A percentile compares a stretch with the other conserved stretches of the same genome.
phyloP scores from a whole-genome alignment of 2,113 vertebrate genomes.

The Lathamus discolor region DNA sequence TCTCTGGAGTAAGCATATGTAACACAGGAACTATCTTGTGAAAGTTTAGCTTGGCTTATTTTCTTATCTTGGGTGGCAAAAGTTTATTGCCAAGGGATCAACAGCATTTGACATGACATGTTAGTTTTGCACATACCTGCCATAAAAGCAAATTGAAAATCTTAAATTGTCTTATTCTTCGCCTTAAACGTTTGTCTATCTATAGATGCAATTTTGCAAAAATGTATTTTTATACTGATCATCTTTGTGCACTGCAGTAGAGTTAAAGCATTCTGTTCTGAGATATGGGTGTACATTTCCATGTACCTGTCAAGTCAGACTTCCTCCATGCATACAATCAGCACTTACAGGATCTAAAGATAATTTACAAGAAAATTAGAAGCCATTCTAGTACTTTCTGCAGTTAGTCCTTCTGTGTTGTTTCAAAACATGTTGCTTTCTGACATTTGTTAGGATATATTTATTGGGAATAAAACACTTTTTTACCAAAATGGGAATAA shows the following conservation, averaged over 20 bases:
- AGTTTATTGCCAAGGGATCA: not conserved
- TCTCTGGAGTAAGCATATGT: not conserved
- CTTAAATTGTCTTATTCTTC: not conserved
- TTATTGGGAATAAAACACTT: not conserved
- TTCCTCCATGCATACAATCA: not conserved
- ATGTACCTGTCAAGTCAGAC: not conserved
- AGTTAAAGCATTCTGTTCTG: not conserved
- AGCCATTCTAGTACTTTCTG: not conserved
- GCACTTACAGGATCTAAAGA: not conserved
- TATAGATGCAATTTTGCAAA: not conserved
- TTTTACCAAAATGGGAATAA: not conserved
- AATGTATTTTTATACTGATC: not conserved
- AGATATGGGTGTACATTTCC: not conserved
- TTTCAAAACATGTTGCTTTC: not conserved
- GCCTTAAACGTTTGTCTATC: not conserved
- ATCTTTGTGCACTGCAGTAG: not conserved
- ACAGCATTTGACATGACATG: not conserved
- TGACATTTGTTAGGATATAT: not conserved
- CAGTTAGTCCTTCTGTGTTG: not conserved
- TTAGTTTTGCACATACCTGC: not conserved
- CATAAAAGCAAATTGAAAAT: slow-evolving; percentile 9
- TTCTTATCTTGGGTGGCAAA: not conserved
- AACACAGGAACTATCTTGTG: not conserved
- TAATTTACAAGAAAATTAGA: not conserved
- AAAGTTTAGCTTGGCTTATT: not conserved